phyloP scores from a whole-genome alignment of 1,140 invertebrate genomes.

The Drosophila erecta region DNA sequence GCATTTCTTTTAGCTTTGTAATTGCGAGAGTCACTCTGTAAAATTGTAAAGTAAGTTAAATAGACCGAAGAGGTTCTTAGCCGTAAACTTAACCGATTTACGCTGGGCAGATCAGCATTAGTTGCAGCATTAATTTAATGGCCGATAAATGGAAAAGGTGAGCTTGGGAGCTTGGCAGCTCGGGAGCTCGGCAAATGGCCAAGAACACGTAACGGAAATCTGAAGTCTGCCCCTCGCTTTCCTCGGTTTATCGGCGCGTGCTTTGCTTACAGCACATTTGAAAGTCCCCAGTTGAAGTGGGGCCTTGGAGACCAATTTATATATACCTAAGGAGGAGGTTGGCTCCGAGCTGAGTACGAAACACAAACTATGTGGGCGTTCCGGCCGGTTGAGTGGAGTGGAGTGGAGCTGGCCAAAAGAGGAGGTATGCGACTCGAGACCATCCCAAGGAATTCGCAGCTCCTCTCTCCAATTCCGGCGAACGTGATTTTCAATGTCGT shows the following conservation, averaged over 20 bases:
- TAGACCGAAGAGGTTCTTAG: neutral
- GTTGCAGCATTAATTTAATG: slow-evolving; percentile 42
- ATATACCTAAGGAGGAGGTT: slow-evolving; percentile 14
- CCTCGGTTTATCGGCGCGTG: slow-evolving; percentile 48
- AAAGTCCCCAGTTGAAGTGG: slow-evolving; percentile 30
- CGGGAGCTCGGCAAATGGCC: slow-evolving; percentile 14
- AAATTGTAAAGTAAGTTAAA: slow-evolving; percentile 18
- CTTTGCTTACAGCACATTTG: slow-evolving; percentile 67
- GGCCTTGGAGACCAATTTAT: slow-evolving; percentile 31
- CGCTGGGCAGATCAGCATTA: slow-evolving; percentile 34
- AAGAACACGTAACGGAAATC: slow-evolving; percentile 46
- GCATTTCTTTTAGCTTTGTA: too few relatives aligned
- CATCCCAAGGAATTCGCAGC: slow-evolving; percentile 47
- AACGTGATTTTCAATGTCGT: slow-evolving; percentile 73
- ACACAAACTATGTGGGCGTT: slow-evolving; percentile 59
- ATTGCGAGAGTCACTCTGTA: too few relatives aligned
- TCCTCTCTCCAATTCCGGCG: slow-evolving; percentile 26
- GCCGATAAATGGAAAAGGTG: slow-evolving; percentile 36
- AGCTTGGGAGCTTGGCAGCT: neutral
- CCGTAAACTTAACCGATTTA: slow-evolving; percentile 32
- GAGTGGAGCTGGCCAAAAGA: slow-evolving; percentile 31
- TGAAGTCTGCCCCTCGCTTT: slow-evolving; percentile 16
- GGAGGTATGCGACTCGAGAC: neutral
- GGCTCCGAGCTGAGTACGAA: slow-evolving; percentile 36
- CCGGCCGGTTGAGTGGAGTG: slow-evolving; percentile 52